These are phyloP conservation scores for Aphelocoma californica DNA, from an alignment of 2,797 vertebrate species.

Conservation along the genomic window DNA sequence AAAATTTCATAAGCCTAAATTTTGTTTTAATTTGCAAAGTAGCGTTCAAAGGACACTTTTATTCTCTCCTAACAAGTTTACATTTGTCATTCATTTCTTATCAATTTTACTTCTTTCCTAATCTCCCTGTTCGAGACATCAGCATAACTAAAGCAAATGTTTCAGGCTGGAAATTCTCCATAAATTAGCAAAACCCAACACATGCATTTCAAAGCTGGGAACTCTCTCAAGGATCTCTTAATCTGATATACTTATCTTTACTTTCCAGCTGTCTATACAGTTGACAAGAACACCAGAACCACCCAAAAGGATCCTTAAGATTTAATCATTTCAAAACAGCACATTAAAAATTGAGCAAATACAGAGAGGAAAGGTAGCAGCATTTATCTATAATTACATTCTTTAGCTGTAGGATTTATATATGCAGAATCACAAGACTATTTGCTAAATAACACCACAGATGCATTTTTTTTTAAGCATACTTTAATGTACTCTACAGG, in stretches of 20 bases:
- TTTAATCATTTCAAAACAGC: background rate
- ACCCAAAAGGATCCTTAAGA: background rate
- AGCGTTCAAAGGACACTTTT: background rate
- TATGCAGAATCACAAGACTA: background rate
- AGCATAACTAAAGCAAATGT: background rate
- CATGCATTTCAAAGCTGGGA: background rate
- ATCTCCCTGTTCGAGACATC: background rate
- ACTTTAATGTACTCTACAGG: background rate
- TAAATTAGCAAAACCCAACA: background rate
- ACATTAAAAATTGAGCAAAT: background rate
- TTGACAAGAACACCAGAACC: background rate
- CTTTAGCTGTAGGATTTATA: constrained; percentile 12
- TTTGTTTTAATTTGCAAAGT: background rate
- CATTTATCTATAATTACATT: constrained; percentile 8
- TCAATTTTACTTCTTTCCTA: background rate
- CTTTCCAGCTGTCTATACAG: constrained; percentile 28
- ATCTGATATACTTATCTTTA: constrained; percentile 30
- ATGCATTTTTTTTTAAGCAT: background rate
- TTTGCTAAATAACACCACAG: constrained; percentile 29
- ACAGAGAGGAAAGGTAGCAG: background rate
- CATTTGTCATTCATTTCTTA: background rate
- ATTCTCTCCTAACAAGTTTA: background rate
- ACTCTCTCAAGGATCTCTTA: constrained; percentile 1
- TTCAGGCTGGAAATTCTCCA: constrained; percentile 1
- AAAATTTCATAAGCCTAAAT: background rate